These are phyloP conservation scores for Coregonus clupeaformis DNA, from an alignment of 2,113 vertebrate species.

Conservation along the genomic window DNA sequence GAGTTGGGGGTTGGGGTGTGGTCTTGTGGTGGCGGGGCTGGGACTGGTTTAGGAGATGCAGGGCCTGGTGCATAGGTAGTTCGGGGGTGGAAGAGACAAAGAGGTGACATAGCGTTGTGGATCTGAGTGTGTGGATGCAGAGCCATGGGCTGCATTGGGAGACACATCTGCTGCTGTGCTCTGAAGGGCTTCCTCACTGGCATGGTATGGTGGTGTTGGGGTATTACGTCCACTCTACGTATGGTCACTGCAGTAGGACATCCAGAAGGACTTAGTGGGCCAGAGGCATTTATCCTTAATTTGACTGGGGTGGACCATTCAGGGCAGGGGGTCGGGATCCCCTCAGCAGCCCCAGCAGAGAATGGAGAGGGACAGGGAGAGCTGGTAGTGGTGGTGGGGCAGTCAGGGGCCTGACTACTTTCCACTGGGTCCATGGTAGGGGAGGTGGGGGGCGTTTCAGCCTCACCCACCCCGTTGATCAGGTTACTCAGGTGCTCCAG, in stretches of 20 bases:
- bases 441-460: slow-evolving; percentile 43
- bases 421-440: background rate
- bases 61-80: background rate
- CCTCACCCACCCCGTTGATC: slow-evolving; percentile 80
- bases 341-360: slow-evolving; percentile 3
- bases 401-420: background rate
- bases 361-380: slow-evolving; percentile 2
- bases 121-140: slow-evolving; percentile 44
- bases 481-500: slow-evolving; percentile 87
- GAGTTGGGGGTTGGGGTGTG: background rate
- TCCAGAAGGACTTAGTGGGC: slow-evolving; percentile 17
- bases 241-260: slow-evolving; percentile 64
- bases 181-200: slow-evolving; percentile 43
- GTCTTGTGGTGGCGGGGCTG: slow-evolving; percentile 34
- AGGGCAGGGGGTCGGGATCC: slow-evolving; percentile 23
- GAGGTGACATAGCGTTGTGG: slow-evolving; percentile 28
- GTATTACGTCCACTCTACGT: slow-evolving; percentile 89
- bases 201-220: slow-evolving; percentile 54
- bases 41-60: slow-evolving; percentile 53
- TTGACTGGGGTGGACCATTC: slow-evolving; percentile 46
- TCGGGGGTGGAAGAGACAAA: slow-evolving; percentile 39
- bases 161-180: slow-evolving; percentile 42
- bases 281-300: slow-evolving; percentile 47
- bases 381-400: background rate
- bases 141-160: slow-evolving; percentile 52